phyloP scores from a whole-genome alignment of 2,888 invertebrate species.

The Gymnoscelis rufifasciata region DNA sequence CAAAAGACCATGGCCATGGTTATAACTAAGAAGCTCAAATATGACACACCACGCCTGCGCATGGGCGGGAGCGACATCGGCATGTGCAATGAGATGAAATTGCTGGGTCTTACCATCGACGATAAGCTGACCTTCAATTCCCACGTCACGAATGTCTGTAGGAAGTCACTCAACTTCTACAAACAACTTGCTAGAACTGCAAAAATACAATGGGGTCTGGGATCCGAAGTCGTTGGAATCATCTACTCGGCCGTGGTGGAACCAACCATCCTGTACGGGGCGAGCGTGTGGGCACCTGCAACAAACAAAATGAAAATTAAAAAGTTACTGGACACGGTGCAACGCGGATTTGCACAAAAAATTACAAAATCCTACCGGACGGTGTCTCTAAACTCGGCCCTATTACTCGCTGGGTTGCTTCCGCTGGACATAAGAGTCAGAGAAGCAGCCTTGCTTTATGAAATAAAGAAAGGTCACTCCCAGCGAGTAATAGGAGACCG shows the following conservation, averaged over 20 bases:
- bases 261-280: background rate
- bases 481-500: background rate
- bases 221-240: background rate
- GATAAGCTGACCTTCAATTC: no score
- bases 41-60: no score
- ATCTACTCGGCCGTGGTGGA: background rate
- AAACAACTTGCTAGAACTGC: no score
- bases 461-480: background rate
- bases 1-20: no score
- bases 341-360: background rate
- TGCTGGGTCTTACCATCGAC: conserved; percentile 5
- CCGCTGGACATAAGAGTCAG: no score
- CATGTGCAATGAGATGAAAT: background rate
- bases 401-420: no score
- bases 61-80: conserved; percentile 3
- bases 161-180: no score
- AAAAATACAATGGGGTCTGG: no score
- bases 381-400: no score
- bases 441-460: background rate
- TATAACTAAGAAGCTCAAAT: no score
- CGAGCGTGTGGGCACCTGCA: background rate
- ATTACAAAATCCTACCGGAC: background rate
- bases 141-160: no score
- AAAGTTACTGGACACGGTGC: background rate
- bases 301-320: background rate